Percentiles rank a stretch among this genome's conserved stretches.
Evolutionary conservation across 2,113 vertebrate species (phyloP).

Genomic region (Cebus imitator): DNA sequence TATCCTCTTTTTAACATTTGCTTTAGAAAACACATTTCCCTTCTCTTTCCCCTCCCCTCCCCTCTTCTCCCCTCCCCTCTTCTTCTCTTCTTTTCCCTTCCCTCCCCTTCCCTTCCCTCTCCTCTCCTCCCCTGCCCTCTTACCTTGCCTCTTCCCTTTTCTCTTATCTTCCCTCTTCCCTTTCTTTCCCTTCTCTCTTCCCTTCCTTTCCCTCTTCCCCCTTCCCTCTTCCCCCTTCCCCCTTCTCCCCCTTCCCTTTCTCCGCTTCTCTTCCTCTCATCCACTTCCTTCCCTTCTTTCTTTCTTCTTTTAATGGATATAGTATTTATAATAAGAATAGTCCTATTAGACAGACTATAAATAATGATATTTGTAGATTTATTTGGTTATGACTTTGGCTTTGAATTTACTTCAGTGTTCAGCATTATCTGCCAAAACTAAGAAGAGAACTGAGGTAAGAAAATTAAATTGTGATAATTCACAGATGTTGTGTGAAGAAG

Average conservation of each 20-base stretch:
- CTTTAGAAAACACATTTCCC: conserved; percentile 6
- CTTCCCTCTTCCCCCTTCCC: too few relatives aligned
- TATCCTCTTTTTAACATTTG: not conserved
- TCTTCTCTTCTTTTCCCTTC: not conserved
- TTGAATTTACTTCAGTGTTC: not conserved
- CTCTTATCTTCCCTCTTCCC: too few relatives aligned
- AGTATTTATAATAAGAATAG: not conserved
- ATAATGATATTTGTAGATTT: not conserved
- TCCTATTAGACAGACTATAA: not conserved
- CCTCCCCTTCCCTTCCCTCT: too few relatives aligned
- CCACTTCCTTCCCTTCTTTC: not conserved
- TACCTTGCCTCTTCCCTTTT: too few relatives aligned
- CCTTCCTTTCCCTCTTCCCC: not conserved
- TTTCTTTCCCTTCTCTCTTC: too few relatives aligned
- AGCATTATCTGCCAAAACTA: not conserved
- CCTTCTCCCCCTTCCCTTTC: too few relatives aligned
- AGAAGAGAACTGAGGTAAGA: conserved; percentile 15
- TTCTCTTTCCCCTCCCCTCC: not conserved
- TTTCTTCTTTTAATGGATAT: not conserved
- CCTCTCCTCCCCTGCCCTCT: too few relatives aligned
- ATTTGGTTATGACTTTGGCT: not conserved
- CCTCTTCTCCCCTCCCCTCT: too few relatives aligned
- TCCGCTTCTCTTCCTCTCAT: not conserved
- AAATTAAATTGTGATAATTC: conserved; percentile 18
- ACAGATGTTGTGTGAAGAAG: not conserved